A percentile compares a stretch with the other conserved stretches of the same genome.
These are phyloP conservation scores for Dasypogon diadema DNA, from an alignment of 2,888 invertebrate genomes.

Conservation along the genomic window DNA sequence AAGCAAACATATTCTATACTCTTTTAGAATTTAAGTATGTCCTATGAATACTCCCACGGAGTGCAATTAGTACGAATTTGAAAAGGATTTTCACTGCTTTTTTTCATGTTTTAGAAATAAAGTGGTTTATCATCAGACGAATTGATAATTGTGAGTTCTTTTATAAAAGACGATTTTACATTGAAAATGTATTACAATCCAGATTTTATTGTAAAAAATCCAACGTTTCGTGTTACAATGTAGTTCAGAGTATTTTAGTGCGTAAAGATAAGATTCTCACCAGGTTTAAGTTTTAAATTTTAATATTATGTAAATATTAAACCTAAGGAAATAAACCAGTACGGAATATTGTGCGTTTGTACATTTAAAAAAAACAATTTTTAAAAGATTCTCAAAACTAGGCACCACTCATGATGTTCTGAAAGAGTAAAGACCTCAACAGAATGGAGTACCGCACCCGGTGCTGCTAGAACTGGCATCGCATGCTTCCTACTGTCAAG, in stretches of 20 bases:
- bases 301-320: slow-evolving; percentile 35
- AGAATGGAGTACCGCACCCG: too few relatives aligned
- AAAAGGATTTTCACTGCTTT: slow-evolving; percentile 1
- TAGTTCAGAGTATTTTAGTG: not conserved
- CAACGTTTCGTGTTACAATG: not conserved
- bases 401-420: too few relatives aligned
- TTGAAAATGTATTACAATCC: not conserved
- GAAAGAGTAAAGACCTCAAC: too few relatives aligned
- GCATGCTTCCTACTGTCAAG: too few relatives aligned
- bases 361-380: too few relatives aligned
- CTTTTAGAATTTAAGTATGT: slow-evolving; percentile 5
- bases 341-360: too few relatives aligned
- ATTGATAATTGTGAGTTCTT: slow-evolving; percentile 1
- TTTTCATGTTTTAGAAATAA: too few relatives aligned
- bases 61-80: slow-evolving; percentile 37
- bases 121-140: too few relatives aligned
- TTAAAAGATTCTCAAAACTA: too few relatives aligned
- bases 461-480: too few relatives aligned
- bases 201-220: not conserved
- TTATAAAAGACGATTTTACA: not conserved
- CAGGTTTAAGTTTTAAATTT: slow-evolving; percentile 12
- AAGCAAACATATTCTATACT: not conserved
- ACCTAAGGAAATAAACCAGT: slow-evolving; percentile 16
- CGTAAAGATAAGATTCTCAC: not conserved
- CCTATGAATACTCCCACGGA: slow-evolving; percentile 47